Evolutionary conservation across 2,797 vertebrate species (phyloP).

Genomic region (Perodicticus potto): DNA sequence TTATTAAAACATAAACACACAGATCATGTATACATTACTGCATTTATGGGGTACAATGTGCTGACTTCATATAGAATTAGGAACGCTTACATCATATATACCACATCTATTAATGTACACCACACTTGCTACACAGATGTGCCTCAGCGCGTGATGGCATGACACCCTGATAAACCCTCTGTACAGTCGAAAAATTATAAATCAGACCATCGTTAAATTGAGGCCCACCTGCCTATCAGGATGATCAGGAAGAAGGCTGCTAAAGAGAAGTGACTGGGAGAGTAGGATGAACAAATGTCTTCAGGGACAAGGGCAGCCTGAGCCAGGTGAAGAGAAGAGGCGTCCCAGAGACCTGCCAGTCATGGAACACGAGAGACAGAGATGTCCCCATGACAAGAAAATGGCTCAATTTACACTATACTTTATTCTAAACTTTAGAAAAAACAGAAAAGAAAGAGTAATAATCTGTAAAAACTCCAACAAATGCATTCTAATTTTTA

Average conservation of each 20-base stretch:
- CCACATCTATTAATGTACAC: no score
- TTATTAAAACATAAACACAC: no score
- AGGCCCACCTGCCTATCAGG: not conserved
- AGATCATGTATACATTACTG: no score
- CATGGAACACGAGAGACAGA: not conserved
- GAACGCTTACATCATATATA: no score
- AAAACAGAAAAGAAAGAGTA: not conserved
- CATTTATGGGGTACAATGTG: no score
- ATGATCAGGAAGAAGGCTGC: not conserved
- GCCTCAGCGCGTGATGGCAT: not conserved
- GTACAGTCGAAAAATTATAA: not conserved
- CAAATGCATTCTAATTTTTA: not conserved
- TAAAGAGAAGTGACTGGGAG: not conserved
- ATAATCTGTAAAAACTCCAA: not conserved
- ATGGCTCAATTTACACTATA: not conserved
- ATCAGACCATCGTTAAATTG: not conserved
- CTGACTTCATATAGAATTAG: no score
- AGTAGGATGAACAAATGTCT: not conserved
- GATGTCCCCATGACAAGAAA: not conserved
- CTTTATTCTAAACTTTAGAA: slow-evolving; percentile 28
- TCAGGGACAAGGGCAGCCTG: not conserved
- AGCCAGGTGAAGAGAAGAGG: not conserved
- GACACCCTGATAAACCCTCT: not conserved
- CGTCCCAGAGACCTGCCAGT: not conserved
- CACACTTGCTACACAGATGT: not conserved